phyloP scores from a whole-genome alignment of 2,888 invertebrate genomes.

The Taenaris catops region DNA sequence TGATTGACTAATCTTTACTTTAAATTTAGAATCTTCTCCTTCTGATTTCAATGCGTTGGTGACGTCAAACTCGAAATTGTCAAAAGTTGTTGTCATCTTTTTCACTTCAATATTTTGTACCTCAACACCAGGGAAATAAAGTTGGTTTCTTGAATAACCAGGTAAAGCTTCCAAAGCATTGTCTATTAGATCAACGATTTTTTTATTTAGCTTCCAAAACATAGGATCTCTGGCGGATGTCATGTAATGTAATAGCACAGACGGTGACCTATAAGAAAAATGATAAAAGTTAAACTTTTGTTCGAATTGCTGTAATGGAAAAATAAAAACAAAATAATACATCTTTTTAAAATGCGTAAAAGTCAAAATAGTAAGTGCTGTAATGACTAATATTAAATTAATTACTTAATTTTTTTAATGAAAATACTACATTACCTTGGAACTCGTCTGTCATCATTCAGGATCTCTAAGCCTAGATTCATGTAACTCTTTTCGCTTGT shows the following conservation, averaged over 20 bases:
- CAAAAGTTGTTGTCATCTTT: conserved; percentile 83
- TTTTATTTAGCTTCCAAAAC: conserved; percentile 84
- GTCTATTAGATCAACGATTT: conserved; percentile 76
- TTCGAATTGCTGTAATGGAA: no score
- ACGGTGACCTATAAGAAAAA: conserved; percentile 41
- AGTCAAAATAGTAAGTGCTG: no score
- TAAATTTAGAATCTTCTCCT: conserved; percentile 44
- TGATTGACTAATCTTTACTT: conserved; percentile 73
- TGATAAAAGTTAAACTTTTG: conserved; percentile 25
- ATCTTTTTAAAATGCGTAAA: no score
- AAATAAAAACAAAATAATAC: no score
- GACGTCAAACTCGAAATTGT: conserved; percentile 82
- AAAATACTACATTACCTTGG: no score
- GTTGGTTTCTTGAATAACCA: conserved; percentile 78
- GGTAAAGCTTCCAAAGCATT: conserved; percentile 77
- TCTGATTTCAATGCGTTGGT: conserved; percentile 76
- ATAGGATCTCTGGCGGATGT: conserved; percentile 85
- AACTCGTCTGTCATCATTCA: conserved; percentile 35
- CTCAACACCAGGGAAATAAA: conserved; percentile 82
- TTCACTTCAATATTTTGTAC: conserved; percentile 82
- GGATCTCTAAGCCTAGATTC: conserved; percentile 41
- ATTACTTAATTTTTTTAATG: no score
- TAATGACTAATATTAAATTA: no score
- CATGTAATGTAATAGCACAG: conserved; percentile 68
- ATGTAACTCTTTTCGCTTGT: conserved; percentile 56